Percentiles rank a stretch among this genome's conserved stretches.
phyloP scores from a whole-genome alignment of 2,113 vertebrate genomes.

The Raja brachyura region DNA sequence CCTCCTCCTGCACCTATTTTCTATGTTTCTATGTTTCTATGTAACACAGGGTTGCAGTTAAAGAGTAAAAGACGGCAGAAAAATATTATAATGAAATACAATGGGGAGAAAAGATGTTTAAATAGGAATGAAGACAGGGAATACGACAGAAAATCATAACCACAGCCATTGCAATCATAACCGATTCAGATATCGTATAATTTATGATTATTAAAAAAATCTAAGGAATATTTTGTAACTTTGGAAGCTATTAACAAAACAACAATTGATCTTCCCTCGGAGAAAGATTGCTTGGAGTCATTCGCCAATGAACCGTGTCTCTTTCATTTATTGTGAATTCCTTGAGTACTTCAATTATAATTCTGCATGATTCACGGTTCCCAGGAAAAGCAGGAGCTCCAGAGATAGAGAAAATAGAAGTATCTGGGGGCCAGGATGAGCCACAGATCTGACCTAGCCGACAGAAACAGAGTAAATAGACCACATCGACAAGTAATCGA shows the following conservation, averaged over 20 bases:
- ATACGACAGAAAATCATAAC: not conserved
- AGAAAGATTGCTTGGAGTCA: not conserved
- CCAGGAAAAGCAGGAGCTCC: not conserved
- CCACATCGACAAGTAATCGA: not conserved
- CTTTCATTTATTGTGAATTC: not conserved
- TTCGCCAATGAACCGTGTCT: not conserved
- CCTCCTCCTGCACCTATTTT: too few relatives aligned
- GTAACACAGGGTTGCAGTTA: not conserved
- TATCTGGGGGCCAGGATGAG: not conserved
- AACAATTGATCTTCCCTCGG: not conserved
- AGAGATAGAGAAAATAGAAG: not conserved
- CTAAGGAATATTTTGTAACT: not conserved
- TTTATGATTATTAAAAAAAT: not conserved
- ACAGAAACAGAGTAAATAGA: slow-evolving; percentile 23
- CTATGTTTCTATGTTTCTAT: too few relatives aligned
- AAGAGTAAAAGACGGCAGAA: not conserved
- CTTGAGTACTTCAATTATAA: not conserved
- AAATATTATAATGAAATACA: not conserved
- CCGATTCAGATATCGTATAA: not conserved
- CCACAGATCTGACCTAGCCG: not conserved
- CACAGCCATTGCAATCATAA: not conserved
- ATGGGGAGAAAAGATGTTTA: not conserved
- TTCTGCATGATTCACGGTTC: not conserved
- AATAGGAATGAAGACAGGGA: not conserved
- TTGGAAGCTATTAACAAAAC: not conserved